Evolutionary conservation across 2,888 invertebrate species (phyloP), one percentile per base, ranked within the genome.

Genomic region (Pachymerium ferrugineum): DNA sequence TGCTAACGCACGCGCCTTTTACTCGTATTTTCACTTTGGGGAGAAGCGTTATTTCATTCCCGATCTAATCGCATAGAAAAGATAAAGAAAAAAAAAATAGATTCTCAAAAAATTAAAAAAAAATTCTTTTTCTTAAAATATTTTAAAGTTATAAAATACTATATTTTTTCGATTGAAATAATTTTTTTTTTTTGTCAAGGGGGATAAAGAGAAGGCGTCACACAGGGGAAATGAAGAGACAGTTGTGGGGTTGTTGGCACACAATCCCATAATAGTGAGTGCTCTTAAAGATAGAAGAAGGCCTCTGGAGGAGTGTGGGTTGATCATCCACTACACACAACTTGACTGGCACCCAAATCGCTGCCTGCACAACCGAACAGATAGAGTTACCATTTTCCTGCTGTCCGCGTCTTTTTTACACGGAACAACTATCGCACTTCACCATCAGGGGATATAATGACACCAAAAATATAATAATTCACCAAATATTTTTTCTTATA

Each of bases 321-420:
- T 54, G 47, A 54, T 54, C 47, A 54, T 54, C 47, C 47, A 54
- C 47, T 54, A 54, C 47, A 54, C 47, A 54, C 47, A 54, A 54
- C 47, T 54, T 22, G 47, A 54, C 47, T 54, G 47, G 47, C 47
- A 54, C 16, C 47, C 22, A 54, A 54, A 54, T 54, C 47, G 47
- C n/a, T 54, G 47, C 47, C 47, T 54, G 47, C 47, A 54, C 47
- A 54, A 54, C 47, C 22, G 19, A 16, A 54, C 47, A 54, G 47
- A 54, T 54, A 22, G 47, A 54, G 47, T 54, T 54, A 54, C 47
- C 47, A 54, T 54, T 54, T 54, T 54, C 47, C 47, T 54, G 47
- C 47, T 54, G 47, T 54, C 47, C 22, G 47, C 22, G 47, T 22
- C 16, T 19, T 22, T 54, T 22, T 0, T 5, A 19, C 6, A 54